Conservation (phyloP, 2,888 invertebrate genomes). For the Drosophila borborema region DNA sequence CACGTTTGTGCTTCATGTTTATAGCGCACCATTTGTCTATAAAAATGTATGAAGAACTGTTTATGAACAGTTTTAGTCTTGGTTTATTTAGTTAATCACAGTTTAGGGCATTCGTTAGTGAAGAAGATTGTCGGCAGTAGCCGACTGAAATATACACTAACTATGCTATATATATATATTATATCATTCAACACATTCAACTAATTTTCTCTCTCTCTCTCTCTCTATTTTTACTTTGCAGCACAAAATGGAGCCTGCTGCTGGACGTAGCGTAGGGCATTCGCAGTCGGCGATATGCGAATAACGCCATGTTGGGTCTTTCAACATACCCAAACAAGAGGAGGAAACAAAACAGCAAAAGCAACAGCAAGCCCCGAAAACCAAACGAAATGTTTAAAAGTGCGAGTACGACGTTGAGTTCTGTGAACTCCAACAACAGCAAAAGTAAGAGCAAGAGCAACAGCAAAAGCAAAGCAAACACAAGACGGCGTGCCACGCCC, state of each 20-base stretch:
- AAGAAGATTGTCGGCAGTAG: neutral
- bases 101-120: neutral
- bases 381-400: conserved; percentile 46
- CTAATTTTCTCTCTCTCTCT: neutral
- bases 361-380: conserved; percentile 18
- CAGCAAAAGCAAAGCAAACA: conserved; percentile 16
- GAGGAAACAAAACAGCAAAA: conserved; percentile 7
- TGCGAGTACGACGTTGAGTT: conserved; percentile 30
- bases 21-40: conserved; percentile 43
- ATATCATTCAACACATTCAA: too few relatives aligned
- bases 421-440: conserved; percentile 41
- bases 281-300: conserved; percentile 46
- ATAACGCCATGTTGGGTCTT: conserved; percentile 57
- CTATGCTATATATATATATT: too few relatives aligned
- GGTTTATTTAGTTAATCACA: neutral
- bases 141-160: neutral
- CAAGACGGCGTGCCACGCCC: conserved; percentile 41
- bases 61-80: neutral
- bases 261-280: conserved; percentile 52
- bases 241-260: conserved; percentile 61
- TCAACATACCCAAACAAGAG: conserved; percentile 35
- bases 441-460: conserved; percentile 8
- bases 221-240: conserved; percentile 7
- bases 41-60: conserved; percentile 3
- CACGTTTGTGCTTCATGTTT: conserved; percentile 44